Evolutionary conservation across 1,140 invertebrate species (phyloP).

Genomic region (Formica exsecta): DNA sequence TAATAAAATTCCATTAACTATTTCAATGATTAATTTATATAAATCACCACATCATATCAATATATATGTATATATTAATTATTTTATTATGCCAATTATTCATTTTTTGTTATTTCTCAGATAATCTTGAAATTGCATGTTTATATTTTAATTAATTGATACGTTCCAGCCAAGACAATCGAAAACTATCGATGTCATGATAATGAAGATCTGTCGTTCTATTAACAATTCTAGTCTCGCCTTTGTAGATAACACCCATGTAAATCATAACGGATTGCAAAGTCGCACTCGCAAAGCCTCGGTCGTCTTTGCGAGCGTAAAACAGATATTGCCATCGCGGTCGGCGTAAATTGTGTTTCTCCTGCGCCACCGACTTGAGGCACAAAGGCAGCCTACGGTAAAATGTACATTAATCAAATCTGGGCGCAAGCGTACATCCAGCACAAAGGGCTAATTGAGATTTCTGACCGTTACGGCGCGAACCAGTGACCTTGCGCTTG

Average conservation of each 20-base stretch:
- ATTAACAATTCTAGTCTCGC: slow-evolving; percentile 6
- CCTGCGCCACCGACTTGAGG: slow-evolving; percentile 64
- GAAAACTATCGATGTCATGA: background rate
- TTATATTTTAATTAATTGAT: slow-evolving; percentile 1
- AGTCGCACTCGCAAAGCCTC: slow-evolving; percentile 55
- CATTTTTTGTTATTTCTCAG: background rate
- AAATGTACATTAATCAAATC: slow-evolving; percentile 75
- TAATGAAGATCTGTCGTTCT: slow-evolving; percentile 41
- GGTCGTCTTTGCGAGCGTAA: slow-evolving; percentile 45
- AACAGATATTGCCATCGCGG: slow-evolving; percentile 58
- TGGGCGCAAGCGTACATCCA: slow-evolving; percentile 43
- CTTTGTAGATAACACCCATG: slow-evolving; percentile 42
- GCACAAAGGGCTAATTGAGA: slow-evolving; percentile 76
- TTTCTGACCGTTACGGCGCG: slow-evolving; percentile 62
- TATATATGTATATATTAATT: background rate
- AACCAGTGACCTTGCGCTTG: slow-evolving; percentile 69
- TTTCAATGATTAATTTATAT: background rate
- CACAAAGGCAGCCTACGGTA: slow-evolving; percentile 72
- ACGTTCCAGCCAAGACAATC: background rate
- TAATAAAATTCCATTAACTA: background rate
- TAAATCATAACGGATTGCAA: slow-evolving; percentile 72
- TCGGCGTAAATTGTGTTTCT: slow-evolving; percentile 74
- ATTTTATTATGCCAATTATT: background rate
- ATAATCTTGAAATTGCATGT: background rate
- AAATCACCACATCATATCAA: background rate